These are phyloP conservation scores for Heterotis niloticus DNA, from an alignment of 2,113 vertebrate genomes.

Conservation along the genomic window DNA sequence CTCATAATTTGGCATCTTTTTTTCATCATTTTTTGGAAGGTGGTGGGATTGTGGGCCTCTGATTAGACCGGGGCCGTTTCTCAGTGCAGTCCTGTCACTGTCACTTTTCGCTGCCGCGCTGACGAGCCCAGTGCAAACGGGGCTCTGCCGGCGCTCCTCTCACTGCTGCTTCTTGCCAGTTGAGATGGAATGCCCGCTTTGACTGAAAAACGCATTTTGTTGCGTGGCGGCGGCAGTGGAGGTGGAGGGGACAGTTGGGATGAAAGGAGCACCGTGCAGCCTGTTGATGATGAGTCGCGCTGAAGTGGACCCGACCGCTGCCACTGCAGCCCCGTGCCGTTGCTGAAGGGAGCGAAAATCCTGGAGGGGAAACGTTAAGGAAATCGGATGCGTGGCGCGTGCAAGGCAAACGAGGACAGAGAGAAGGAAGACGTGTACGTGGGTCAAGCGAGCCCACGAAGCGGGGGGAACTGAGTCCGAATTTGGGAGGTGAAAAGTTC, in stretches of 20 bases:
- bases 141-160: constrained; percentile 43
- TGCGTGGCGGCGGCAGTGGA: constrained; percentile 14
- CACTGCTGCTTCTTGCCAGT: constrained; percentile 43
- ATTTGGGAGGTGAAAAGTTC: constrained; percentile 57
- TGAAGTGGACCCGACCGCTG: constrained; percentile 59
- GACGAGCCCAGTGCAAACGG: constrained; percentile 58
- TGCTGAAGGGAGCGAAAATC: constrained; percentile 39
- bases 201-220: constrained; percentile 50
- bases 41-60: constrained; percentile 49
- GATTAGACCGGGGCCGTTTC: constrained; percentile 36
- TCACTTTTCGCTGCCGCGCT: constrained; percentile 50
- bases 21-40: constrained; percentile 40
- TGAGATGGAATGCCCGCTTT: constrained; percentile 53
- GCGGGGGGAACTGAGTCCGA: constrained; percentile 32
- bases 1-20: constrained; percentile 53
- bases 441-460: constrained; percentile 62
- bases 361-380: constrained; percentile 9
- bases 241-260: constrained; percentile 38
- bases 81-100: constrained; percentile 39
- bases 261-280: constrained; percentile 53
- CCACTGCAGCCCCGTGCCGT: constrained; percentile 57
- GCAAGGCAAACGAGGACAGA: constrained; percentile 49
- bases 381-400: constrained; percentile 51
- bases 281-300: constrained; percentile 65
- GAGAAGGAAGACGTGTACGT: constrained; percentile 47